Evolutionary conservation across 2,797 vertebrate species (phyloP).

Genomic region (Threskiornis aethiopicus): DNA sequence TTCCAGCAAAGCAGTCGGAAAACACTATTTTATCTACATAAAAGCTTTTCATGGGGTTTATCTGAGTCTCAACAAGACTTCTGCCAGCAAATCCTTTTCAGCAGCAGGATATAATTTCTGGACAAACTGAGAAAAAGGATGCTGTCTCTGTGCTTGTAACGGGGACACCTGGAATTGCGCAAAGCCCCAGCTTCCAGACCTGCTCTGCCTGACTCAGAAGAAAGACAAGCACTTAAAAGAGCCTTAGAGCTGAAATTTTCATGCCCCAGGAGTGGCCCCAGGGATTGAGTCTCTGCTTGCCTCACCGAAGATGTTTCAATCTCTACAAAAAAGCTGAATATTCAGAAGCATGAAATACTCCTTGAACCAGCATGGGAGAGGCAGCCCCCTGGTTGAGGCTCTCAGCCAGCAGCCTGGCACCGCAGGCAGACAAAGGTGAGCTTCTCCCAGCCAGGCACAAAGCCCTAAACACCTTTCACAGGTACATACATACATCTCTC

Average conservation of each 20-base stretch:
- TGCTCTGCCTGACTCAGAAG: not conserved
- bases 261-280: not conserved
- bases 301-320: not conserved
- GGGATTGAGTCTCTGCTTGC: not conserved
- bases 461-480: not conserved
- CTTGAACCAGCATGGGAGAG: accelerated
- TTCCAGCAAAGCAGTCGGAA: not conserved
- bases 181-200: not conserved
- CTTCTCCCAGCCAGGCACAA: not conserved
- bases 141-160: not conserved
- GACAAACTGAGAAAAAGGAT: not conserved
- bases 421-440: not conserved
- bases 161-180: accelerated
- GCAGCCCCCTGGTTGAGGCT: not conserved
- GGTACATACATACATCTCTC: not conserved
- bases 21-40: not conserved
- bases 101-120: not conserved
- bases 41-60: not conserved
- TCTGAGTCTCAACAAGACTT: not conserved
- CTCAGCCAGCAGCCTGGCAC: not conserved
- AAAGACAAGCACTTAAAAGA: not conserved
- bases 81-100: not conserved
- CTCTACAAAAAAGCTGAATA: not conserved
- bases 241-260: not conserved
- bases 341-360: not conserved